Evolutionary conservation across 2,113 vertebrate species (phyloP), one percentile per base, ranked within the genome.

Genomic region (Phylloscopus trochilus): DNA sequence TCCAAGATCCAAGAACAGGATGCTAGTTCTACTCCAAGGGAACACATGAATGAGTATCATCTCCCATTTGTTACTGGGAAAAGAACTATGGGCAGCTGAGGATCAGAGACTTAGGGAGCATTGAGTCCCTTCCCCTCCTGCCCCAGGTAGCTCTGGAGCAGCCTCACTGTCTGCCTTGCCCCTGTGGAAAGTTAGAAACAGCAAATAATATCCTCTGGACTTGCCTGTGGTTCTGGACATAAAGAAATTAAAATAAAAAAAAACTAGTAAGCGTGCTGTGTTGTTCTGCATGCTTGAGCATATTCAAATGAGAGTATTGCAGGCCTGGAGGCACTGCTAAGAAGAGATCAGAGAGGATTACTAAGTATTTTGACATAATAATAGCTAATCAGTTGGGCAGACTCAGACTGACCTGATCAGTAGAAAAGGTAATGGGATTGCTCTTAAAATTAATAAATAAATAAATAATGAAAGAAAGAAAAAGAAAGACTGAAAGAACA

Each of bases 321-420:
- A 90, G 64, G 74, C 31, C 79, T 86, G 60, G 88, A 73, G 86
- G 53, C 2, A 4, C 72, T 92, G 73, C 77, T 87, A 92, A 96
- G 88, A 94, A 83, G 88, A 90, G 92, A 94, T 92, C 93, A 92
- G 86, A 72, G 92, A 83, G 85, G 86, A 95, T 97, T 96, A 90
- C 28, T 9, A 60, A 92, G 92, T 94, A 87, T 96, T 96, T 94
- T 94, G 80, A 93, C 79, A 95, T 75, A 83, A 72, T 93, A 95
- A 87, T 90, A 95, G 94, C 72, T 96, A 96, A 95, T 96, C 89
- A 95, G 49, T 85, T 89, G 88, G 35, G n/a, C 60, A 95, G 92
- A 90, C 56, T 93, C 76, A 68, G 79, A 64, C 73, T 96, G 90
- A 87, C 85, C 62, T n/a, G 84, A 90, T 70, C 90, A 86, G 74